Base-by-base conservation (phyloP, 2,797 vertebrate species). In the Ispidina lecontei region DNA sequence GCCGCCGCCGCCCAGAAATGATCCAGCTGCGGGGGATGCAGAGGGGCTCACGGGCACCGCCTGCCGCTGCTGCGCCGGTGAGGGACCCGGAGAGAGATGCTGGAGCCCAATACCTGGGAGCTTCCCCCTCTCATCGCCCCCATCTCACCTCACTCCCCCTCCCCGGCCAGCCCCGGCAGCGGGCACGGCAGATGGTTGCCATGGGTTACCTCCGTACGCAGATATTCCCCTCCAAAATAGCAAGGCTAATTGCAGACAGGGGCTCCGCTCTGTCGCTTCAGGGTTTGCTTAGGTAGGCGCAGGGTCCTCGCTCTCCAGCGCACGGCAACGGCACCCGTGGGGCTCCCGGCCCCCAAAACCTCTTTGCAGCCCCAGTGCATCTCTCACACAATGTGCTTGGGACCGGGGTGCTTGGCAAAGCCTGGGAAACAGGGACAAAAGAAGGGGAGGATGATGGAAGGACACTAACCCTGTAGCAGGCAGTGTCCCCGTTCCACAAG, bases 191-290 rank as follows among this genome's bases (percentile, higher is more conserved):
- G 93, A 96, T 97, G 97, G 97, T 98, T 98, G 98, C 97, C 90
- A 98, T 97, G 97, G 98, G 97, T 98, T 97, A 98, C 97, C 63
- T 82, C 84, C 25, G 81, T 80, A 19, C 60, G 37, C 39, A 84
- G 96, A 96, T 95, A 89, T 44, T 98, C 97, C 95, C 94, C 95
- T 97, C 97, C 78, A 47, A 98, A 97, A 97, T 95, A 97, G 97
- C 95, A 96, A 96, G 46, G 82, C 93, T 97, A 87, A 96, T 96
- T 92, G 97, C 88, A 94, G 97, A 85, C 80, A 90, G 94, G 90
- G 94, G 87, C 84, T 95, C 85, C 41, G 17, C 86, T 26, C 89
- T 88, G 64, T 31, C 94, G 77, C 90, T 70, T 33, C 91, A 55
- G 56, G 94, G 67, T 75, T 94, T 69, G 83, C 94, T 94, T 95